Evolutionary conservation across 1,140 invertebrate genomes (phyloP), one percentile per base, ranked within the genome.

Genomic region (Macrocentrus cingulum): DNA sequence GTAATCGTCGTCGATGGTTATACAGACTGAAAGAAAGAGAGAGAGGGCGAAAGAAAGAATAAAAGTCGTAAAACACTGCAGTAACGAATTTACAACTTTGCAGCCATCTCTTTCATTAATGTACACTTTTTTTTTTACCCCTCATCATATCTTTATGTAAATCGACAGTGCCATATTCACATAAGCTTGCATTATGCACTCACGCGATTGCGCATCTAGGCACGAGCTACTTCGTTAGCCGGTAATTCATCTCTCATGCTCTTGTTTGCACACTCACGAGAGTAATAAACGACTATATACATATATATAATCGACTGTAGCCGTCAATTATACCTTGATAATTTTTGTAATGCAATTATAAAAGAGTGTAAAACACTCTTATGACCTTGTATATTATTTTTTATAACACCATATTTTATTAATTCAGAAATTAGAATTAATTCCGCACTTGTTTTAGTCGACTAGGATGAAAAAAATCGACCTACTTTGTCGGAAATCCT

Each of bases 401-500:
- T 11, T n/a, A n/a, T n/a, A n/a, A n/a, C n/a, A n/a, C n/a, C n/a
- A n/a, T n/a, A n/a, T n/a, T n/a, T n/a, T n/a, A n/a, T n/a, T n/a
- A n/a, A n/a, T n/a, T n/a, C n/a, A n/a, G n/a, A n/a, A n/a, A n/a
- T n/a, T n/a, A n/a, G n/a, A n/a, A n/a, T n/a, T n/a, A n/a, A n/a
- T n/a, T n/a, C n/a, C n/a, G n/a, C 25, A 29, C 25, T 9, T 29
- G 25, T 29, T 29, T 29, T 29, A n/a, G n/a, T n/a, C n/a, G n/a
- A n/a, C n/a, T n/a, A n/a, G n/a, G n/a, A n/a, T n/a, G n/a, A n/a
- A n/a, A n/a, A n/a, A n/a, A n/a, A 23, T 44, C 41, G 42, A 42
- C 20, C 15, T 55, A 29, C 25, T 45, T 44, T 45, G 36, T 20
- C 45, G 45, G 32, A 46, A 45, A 55, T 55, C 42, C 39, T 55